Conservation (phyloP, 2,113 vertebrate species). For the Rattus norvegicus region GRCr8 NC_086033.1:36186001-36186500, state of each 20-base stretch:
- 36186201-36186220: background rate
- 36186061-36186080: background rate
- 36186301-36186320: constrained; percentile 39
- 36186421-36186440: background rate
- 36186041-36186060: background rate
- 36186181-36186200: background rate
- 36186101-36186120: background rate
- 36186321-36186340: background rate
- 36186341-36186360: background rate
- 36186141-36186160: background rate
- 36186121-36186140: background rate
- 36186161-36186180: background rate
- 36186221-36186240: background rate
- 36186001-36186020: background rate
- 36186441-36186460: constrained; percentile 26
- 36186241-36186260: background rate
- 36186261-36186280: background rate
- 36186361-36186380: background rate
- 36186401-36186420: background rate
- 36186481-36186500: background rate
- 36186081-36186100: background rate
- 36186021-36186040: background rate
- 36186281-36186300: constrained; percentile 45
- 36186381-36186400: background rate
- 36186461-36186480: background rate